These are phyloP conservation scores for Ophion slaviceki DNA, from an alignment of 2,888 invertebrate genomes.

Conservation along the genomic window DNA sequence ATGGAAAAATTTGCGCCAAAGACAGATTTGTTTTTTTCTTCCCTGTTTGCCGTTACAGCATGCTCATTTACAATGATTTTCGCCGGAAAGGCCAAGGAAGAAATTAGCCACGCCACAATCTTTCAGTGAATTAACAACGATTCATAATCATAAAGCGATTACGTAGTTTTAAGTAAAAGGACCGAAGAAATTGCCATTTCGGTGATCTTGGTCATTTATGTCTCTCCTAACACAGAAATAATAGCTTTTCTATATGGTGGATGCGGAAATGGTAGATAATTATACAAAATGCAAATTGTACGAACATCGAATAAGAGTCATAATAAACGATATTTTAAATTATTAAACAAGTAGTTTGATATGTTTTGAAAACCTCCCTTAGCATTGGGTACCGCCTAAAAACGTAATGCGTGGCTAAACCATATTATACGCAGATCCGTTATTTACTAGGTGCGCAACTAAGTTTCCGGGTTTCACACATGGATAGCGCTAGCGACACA, in stretches of 20 bases:
- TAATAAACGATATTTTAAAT: conserved; percentile 47
- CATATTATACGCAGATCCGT: no score
- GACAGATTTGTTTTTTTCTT: not conserved
- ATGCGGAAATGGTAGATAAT: conserved; percentile 19
- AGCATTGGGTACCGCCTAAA: no score
- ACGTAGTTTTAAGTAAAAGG: conserved; percentile 7
- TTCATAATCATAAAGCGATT: conserved; percentile 11
- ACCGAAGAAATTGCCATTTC: not conserved
- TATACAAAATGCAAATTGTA: conserved; percentile 17
- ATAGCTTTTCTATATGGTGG: not conserved
- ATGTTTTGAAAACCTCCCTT: no score
- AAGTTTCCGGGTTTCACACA: no score
- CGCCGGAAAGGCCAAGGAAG: not conserved
- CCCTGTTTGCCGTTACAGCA: not conserved
- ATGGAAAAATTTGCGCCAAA: not conserved
- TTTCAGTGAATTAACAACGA: conserved; percentile 29
- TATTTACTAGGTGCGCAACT: no score
- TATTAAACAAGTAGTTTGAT: conserved; percentile 11
- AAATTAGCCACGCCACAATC: not conserved
- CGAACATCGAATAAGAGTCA: conserved; percentile 11
- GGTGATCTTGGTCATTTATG: not conserved
- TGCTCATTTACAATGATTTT: not conserved
- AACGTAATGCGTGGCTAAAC: no score
- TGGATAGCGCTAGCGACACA: no score
- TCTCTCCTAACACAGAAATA: not conserved